Percentiles rank a stretch among this genome's conserved stretches.
phyloP scores from a whole-genome alignment of 2,113 vertebrate genomes.

The Nycticorax nycticorax region DNA sequence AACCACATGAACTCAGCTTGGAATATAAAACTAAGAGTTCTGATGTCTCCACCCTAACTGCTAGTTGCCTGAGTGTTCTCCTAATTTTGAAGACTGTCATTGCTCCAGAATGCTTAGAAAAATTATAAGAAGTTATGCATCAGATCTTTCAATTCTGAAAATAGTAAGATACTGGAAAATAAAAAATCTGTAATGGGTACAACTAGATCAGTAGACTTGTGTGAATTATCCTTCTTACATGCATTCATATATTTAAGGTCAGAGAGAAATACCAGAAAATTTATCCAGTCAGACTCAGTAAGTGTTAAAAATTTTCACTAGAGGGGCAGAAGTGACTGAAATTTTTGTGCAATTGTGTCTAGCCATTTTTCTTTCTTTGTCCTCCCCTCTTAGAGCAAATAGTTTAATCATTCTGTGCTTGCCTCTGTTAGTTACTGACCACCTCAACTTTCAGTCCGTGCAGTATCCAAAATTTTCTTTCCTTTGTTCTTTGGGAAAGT shows the following conservation, averaged over 20 bases:
- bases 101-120: background rate
- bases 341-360: background rate
- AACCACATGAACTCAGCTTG: background rate
- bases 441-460: background rate
- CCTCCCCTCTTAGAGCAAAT: background rate
- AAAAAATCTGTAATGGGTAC: background rate
- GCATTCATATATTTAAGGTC: background rate
- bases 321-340: background rate
- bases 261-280: background rate
- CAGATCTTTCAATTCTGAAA: background rate
- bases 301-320: background rate
- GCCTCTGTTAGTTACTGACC: background rate
- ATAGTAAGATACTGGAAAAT: background rate
- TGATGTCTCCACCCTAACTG: background rate
- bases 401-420: background rate
- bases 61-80: background rate
- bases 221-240: background rate
- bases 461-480: background rate
- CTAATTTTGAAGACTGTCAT: background rate
- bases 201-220: background rate
- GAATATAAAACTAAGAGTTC: background rate
- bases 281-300: background rate
- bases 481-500: background rate
- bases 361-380: background rate
- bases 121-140: background rate